phyloP scores from a whole-genome alignment of 2,113 vertebrate genomes.

The Leucopternis melanops region DNA sequence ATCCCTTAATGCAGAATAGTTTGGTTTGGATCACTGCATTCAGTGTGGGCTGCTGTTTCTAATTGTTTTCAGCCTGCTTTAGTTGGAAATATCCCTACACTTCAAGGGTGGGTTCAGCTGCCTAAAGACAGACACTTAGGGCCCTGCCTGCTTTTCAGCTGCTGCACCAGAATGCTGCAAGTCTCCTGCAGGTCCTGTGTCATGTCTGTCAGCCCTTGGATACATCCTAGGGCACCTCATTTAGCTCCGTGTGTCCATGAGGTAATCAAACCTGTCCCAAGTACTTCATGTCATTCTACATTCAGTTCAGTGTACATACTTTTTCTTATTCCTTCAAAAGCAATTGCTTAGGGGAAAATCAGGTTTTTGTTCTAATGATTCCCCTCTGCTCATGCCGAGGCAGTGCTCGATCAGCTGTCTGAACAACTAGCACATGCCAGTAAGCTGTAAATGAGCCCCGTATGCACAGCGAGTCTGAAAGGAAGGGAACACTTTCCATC shows the following conservation, averaged over 20 bases:
- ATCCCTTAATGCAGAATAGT: background rate
- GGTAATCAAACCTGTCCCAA: background rate
- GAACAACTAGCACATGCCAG: background rate
- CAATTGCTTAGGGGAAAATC: background rate
- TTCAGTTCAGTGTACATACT: background rate
- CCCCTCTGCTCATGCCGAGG: background rate
- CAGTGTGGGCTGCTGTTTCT: background rate
- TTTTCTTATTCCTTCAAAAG: background rate
- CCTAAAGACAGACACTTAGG: background rate
- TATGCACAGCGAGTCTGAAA: background rate
- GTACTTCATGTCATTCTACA: background rate
- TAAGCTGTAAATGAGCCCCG: background rate
- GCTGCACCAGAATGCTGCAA: background rate
- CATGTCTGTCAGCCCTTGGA: background rate
- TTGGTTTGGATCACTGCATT: background rate
- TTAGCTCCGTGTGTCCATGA: background rate
- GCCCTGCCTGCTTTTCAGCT: background rate
- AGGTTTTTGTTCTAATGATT: background rate
- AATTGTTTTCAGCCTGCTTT: background rate
- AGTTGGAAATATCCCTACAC: background rate
- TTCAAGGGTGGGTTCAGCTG: background rate
- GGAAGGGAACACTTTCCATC: background rate
- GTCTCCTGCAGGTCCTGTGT: background rate
- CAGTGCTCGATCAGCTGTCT: background rate
- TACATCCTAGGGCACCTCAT: background rate